Evolutionary conservation across 2,888 invertebrate species (phyloP).

Genomic region (Agrotis segetum): DNA sequence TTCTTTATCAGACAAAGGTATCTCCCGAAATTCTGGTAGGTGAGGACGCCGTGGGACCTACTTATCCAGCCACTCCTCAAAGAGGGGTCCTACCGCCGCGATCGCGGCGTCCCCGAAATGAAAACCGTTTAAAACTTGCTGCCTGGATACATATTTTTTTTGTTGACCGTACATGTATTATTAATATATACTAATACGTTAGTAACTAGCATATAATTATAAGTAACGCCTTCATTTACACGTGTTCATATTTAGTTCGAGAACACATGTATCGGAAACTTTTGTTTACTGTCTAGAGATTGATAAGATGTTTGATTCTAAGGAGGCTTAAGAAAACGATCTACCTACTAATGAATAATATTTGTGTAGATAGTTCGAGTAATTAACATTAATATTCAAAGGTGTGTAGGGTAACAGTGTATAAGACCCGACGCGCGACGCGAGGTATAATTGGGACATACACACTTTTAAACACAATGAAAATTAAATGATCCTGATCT

Average conservation of each 20-base stretch:
- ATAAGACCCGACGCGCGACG: no score
- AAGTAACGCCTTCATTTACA: background rate
- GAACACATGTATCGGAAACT: slow-evolving; percentile 8
- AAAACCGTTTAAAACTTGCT: no score
- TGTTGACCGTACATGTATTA: background rate
- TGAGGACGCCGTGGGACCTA: no score
- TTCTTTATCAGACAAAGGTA: no score
- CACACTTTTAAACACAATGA: no score
- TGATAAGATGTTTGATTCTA: slow-evolving; percentile 13
- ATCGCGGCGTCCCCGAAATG: no score
- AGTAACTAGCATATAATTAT: background rate
- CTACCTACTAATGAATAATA: background rate
- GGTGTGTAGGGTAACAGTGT: background rate
- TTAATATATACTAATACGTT: background rate
- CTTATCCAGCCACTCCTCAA: no score
- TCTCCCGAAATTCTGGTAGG: no score
- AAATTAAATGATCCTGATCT: no score
- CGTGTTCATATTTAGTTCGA: background rate
- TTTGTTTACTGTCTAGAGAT: slow-evolving; percentile 12
- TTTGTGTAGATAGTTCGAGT: background rate
- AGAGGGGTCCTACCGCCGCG: no score
- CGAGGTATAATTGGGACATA: no score
- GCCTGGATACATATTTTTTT: no score
- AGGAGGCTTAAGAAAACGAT: background rate
- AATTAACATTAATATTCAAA: slow-evolving; percentile 3